These are phyloP conservation scores for Panthera leo DNA, from an alignment of 2,113 vertebrate genomes.

Conservation along the genomic window DNA sequence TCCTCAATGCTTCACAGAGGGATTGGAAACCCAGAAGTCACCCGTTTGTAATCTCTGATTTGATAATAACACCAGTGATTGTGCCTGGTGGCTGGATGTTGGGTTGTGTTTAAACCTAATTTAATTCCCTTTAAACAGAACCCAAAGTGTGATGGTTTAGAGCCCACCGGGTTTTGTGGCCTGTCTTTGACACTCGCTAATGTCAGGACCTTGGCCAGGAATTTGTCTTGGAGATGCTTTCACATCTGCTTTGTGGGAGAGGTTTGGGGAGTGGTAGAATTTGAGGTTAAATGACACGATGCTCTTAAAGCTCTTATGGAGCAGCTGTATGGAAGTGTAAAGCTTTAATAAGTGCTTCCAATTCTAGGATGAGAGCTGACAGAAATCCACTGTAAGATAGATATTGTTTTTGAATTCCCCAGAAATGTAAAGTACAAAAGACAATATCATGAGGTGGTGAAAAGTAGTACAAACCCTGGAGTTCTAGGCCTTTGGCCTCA, in stretches of 20 bases:
- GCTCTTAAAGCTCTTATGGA: neutral
- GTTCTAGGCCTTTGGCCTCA: neutral
- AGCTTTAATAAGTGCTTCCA: neutral
- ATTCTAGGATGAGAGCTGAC: neutral
- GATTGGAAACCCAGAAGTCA: neutral
- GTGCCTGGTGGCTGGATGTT: neutral
- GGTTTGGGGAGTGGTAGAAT: neutral
- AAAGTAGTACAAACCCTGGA: neutral
- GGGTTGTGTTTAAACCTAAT: neutral
- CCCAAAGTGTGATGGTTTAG: neutral
- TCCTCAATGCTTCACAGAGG: neutral
- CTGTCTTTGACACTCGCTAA: neutral
- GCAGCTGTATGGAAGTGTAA: neutral
- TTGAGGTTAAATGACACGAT: neutral
- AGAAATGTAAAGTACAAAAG: neutral
- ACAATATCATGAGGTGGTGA: neutral
- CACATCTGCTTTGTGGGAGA: neutral
- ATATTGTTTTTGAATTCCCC: neutral
- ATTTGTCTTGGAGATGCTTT: neutral
- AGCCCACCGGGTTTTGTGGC: neutral
- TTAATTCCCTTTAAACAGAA: conserved; percentile 3
- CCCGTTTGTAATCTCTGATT: neutral
- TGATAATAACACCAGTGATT: neutral
- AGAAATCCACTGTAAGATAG: neutral
- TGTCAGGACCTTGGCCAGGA: neutral